Evolutionary conservation across 2,113 vertebrate species (phyloP).

Genomic region (Corythaixoides concolor): DNA sequence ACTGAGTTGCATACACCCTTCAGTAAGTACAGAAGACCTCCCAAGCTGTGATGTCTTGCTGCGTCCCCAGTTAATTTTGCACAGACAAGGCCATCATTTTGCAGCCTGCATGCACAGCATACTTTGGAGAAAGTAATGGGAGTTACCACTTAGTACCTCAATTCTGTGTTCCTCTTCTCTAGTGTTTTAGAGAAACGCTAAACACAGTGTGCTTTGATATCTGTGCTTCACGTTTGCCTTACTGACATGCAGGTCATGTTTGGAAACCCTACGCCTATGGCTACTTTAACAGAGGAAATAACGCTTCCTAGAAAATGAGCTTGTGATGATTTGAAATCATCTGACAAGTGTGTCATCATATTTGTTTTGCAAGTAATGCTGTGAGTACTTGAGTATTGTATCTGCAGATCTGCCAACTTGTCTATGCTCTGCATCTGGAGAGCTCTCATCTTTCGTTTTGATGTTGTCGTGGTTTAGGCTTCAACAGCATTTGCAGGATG

Average conservation of each 20-base stretch:
- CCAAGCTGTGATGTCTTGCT: neutral
- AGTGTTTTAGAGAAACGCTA: neutral
- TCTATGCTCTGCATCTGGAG: neutral
- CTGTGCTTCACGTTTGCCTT: neutral
- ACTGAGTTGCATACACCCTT: neutral
- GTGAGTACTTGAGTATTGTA: neutral
- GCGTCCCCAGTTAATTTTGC: neutral
- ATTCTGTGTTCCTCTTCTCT: neutral
- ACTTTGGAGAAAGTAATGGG: neutral
- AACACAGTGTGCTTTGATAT: neutral
- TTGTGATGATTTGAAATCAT: neutral
- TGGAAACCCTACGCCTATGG: neutral
- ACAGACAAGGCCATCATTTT: accelerated
- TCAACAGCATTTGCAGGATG: neutral
- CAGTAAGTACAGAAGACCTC: neutral
- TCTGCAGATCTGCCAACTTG: neutral
- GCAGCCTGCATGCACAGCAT: accelerated
- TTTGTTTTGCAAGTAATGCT: neutral
- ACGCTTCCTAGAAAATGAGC: neutral
- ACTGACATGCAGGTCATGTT: neutral
- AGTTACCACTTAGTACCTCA: neutral
- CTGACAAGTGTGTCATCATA: accelerated
- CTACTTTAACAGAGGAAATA: neutral
- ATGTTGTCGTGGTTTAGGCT: neutral
- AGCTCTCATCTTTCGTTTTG: neutral